Conservation (phyloP, 2,113 vertebrate genomes). For the Chloebia gouldiae region DNA sequence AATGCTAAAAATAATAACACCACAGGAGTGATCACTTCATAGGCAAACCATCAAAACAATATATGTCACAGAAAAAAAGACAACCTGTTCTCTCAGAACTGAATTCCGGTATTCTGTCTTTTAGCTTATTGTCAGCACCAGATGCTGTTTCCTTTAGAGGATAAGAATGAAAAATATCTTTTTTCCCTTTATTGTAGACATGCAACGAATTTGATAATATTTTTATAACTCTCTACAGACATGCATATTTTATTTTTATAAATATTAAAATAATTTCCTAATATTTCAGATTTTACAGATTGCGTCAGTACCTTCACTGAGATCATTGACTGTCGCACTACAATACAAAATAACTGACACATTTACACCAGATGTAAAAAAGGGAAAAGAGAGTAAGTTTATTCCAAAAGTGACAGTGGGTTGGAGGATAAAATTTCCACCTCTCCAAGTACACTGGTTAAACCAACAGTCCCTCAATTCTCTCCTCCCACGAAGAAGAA, state of each 20-base stretch:
- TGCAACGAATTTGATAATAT: neutral
- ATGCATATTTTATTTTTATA: neutral
- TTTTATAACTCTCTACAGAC: neutral
- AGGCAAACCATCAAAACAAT: neutral
- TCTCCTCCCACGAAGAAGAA: too few relatives aligned
- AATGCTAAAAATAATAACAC: neutral
- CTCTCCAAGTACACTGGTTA: too few relatives aligned
- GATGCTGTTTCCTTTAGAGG: neutral
- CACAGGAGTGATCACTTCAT: neutral
- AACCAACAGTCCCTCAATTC: too few relatives aligned
- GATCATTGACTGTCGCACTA: neutral
- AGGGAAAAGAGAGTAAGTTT: too few relatives aligned
- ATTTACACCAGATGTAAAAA: too few relatives aligned
- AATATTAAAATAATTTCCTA: neutral
- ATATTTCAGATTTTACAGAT: neutral
- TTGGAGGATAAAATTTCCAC: too few relatives aligned
- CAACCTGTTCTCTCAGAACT: neutral
- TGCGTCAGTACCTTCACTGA: neutral
- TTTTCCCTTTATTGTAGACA: neutral
- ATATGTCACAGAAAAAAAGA: neutral
- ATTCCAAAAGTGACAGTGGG: too few relatives aligned
- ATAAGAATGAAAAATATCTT: neutral
- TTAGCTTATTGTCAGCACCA: neutral
- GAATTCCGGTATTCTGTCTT: neutral
- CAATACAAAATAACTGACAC: too few relatives aligned